Base-by-base conservation (phyloP, 1,140 invertebrate genomes). In the Aphelenchoides avenae region DNA sequence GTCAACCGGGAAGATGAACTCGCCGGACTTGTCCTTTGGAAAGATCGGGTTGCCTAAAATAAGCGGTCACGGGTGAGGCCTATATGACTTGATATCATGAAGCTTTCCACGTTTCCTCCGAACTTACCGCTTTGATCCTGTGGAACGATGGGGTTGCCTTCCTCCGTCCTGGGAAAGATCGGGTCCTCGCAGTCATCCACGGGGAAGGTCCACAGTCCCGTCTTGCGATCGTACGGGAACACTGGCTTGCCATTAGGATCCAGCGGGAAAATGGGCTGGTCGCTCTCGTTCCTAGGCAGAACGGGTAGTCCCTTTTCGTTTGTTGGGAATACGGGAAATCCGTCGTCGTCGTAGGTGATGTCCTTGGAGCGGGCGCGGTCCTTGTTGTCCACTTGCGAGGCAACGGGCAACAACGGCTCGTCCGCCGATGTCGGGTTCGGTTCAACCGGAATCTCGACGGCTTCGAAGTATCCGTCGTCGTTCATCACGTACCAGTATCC, bases 101-200 rank as follows among this genome's bases (percentile, higher is more conserved):
- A n/a, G n/a, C n/a, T n/a, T n/a, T n/a, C n/a, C n/a, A n/a, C n/a
- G n/a, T n/a, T n/a, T n/a, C n/a, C n/a, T 61, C 30, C n/a, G 18
- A 30, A 39, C 13, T 20, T 44, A 69, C 61, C 64, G 57, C 63
- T 68, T 22, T 50, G 44, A 30, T 65, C 63, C 24, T 27, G 22
- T 15, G 63, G 63, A 15, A 65, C 63, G 20, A 65, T 53, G 4
- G 63, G 63, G 7, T 63, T 68, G 39, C 57, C 57, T 7, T 63
- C 39, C 15, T 47, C 58, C 34, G 61, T 68, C 5, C 59, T 33
- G 13, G 63, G 63, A 29, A 65, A 65, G 18, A 65, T 49, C 9
- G 64, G 55, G 27, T 65, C 58, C 7, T 68, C 64, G 3, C 54
- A 55, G 37, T 65, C 63, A 34, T 68, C 63, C 33, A 63, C 54